These are phyloP conservation scores for Acanthornis magna DNA, from an alignment of 2,797 vertebrate species.

Conservation along the genomic window DNA sequence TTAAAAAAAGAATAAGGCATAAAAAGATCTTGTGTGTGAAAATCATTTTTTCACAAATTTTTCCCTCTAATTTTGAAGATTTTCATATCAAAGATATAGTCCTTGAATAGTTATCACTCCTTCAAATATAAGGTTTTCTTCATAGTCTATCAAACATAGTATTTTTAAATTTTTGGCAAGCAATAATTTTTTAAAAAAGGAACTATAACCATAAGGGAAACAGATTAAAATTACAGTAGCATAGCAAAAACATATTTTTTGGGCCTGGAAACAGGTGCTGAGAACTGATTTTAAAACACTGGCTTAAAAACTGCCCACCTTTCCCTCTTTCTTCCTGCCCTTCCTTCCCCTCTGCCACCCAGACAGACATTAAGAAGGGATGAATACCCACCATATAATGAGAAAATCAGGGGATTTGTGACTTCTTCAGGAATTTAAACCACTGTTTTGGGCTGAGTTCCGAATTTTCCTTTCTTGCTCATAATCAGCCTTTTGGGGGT, in stretches of 20 bases:
- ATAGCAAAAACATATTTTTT: not conserved
- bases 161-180: not conserved
- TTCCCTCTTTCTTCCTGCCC: not conserved
- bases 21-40: not conserved
- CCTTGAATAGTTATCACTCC: not conserved
- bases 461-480: not conserved
- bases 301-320: not conserved
- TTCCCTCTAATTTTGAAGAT: not conserved
- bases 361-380: not conserved
- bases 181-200: not conserved
- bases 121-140: not conserved
- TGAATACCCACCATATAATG: not conserved
- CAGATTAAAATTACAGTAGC: not conserved
- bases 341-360: not conserved
- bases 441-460: not conserved
- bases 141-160: fast-evolving
- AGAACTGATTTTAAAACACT: not conserved
- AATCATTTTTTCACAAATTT: fast-evolving
- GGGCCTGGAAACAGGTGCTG: not conserved
- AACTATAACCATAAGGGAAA: not conserved
- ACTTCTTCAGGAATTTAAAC: not conserved
- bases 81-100: not conserved
- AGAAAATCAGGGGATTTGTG: not conserved
- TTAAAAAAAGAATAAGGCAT: not conserved
- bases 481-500: not conserved